A percentile compares a stretch with the other conserved stretches of the same genome.
Evolutionary conservation across 1,140 invertebrate genomes (phyloP).

Genomic region (Augochlora pura): DNA sequence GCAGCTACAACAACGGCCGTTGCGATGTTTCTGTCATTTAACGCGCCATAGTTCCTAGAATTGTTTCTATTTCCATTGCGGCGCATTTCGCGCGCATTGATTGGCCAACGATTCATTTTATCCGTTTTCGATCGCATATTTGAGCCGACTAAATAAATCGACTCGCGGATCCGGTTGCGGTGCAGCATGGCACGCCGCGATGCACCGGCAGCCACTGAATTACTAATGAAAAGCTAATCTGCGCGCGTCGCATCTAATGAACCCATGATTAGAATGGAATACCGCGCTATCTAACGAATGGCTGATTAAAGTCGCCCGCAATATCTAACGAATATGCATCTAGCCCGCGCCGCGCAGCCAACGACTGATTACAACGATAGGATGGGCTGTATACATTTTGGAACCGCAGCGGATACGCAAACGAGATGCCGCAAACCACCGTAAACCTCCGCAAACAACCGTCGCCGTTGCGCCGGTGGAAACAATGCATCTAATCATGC

Average conservation of each 20-base stretch:
- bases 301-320: constrained; percentile 20
- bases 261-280: constrained; percentile 34
- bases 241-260: constrained; percentile 18
- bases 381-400: neutral
- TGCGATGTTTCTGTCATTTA: constrained; percentile 9
- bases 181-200: too few species aligned
- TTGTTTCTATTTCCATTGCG: neutral
- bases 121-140: neutral
- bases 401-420: too few species aligned
- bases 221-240: constrained; percentile 11
- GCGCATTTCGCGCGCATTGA: neutral
- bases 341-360: neutral
- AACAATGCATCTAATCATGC: too few species aligned
- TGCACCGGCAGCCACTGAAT: neutral
- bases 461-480: too few species aligned
- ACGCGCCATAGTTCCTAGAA: neutral
- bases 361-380: neutral
- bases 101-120: neutral
- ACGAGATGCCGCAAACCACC: neutral
- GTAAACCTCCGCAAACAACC: too few species aligned
- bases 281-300: constrained; percentile 22
- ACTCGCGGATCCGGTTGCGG: neutral
- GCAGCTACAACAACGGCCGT: neutral
- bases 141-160: neutral
- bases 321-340: constrained; percentile 12